Conservation (phyloP, 1,140 invertebrate species). For the Metopolophium dirhodum region DNA sequence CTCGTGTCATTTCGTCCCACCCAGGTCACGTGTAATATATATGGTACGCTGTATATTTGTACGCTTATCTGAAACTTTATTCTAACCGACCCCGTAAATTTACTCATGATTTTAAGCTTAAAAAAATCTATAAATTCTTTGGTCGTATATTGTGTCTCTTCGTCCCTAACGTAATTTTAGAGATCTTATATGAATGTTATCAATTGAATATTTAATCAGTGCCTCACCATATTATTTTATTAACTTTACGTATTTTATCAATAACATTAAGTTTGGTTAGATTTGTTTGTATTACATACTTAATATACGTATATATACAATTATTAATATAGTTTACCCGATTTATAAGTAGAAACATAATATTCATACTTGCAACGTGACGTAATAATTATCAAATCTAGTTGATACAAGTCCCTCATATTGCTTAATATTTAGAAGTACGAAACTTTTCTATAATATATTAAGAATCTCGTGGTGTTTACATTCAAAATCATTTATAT, state of each 20-base stretch:
- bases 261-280: neutral
- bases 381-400: neutral
- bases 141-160: neutral
- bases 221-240: neutral
- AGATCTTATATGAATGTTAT: neutral
- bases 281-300: neutral
- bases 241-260: neutral
- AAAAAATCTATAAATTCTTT: neutral
- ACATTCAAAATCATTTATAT: neutral
- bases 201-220: neutral
- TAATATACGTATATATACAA: neutral
- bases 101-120: neutral
- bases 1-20: neutral
- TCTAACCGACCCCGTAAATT: conserved; percentile 5
- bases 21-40: neutral
- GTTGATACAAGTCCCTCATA: neutral
- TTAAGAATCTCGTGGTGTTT: neutral
- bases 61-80: neutral
- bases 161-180: neutral
- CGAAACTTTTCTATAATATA: neutral
- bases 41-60: too few species aligned
- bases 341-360: neutral
- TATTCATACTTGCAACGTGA: neutral
- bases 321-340: neutral
- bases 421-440: neutral